Base-by-base conservation (phyloP, 2,888 invertebrate genomes). In the Temnothorax ravouxi region DNA sequence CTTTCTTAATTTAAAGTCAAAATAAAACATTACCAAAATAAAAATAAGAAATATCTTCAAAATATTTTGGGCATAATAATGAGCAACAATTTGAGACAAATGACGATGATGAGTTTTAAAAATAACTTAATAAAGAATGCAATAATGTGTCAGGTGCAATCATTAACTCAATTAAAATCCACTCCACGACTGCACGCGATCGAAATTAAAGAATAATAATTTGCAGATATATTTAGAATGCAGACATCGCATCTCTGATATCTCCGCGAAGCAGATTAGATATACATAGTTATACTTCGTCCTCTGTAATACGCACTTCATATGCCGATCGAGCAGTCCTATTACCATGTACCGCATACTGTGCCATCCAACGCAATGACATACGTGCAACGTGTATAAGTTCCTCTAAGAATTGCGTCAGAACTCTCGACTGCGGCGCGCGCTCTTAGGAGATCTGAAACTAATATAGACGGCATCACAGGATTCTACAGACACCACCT, bases 341-440 rank as follows among this genome's bases (percentile, higher is more conserved):
- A 72, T 72, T 59, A 80, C 21, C 47, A 59, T 72, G 79, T 72
- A 59, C 47, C 9, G 59, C 79, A 25, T 72, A 72, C 59, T 59
- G 71, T 59, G 34, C 41, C 41, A 76, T 15, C 56, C 56, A 13
- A 18, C 34, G 47, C 47, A 21, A 71, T 71, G 71, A 71, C 56
- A 71, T 59, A 72, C 72, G 79, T 59, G 79, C 71, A 44, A 79
- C 44, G 44, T 79, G 79, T 47, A n/a, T 59, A 38, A 80, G 72
- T 80, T 71, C 56, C 47, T 56, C 83, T 52, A 87, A 86, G 87
- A 86, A 87, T 89, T 84, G 87, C 74, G 34, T 62, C 64, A 34
- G 47, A 66, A 64, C 47, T 47, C n/a, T 18, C 80, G 61, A 29
- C 56, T 52, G 13, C 21, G 61, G 67, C 44, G 47, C 71, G 74